Evolutionary conservation across 2,888 invertebrate genomes (phyloP).

Genomic region (Poecilus cupreus): DNA sequence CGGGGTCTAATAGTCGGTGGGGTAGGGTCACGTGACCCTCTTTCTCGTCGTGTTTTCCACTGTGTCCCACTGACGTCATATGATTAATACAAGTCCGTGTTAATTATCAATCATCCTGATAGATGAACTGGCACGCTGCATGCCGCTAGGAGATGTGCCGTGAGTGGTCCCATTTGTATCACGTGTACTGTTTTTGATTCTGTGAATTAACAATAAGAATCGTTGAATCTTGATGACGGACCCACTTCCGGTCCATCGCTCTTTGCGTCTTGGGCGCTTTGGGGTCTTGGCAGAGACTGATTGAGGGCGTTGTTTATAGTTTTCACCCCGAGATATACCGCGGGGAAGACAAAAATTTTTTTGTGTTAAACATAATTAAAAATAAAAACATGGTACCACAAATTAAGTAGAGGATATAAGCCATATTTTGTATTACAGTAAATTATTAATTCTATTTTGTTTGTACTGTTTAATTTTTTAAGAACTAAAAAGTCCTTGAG

Average conservation of each 20-base stretch:
- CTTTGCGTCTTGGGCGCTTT: not conserved
- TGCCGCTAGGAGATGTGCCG: not conserved
- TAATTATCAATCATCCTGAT: slow-evolving; percentile 51
- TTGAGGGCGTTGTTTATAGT: not conserved
- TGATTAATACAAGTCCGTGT: slow-evolving; percentile 51
- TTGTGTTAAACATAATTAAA: too few species aligned
- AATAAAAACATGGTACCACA: too few species aligned
- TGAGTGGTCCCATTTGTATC: slow-evolving; percentile 42
- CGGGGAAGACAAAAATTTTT: too few species aligned
- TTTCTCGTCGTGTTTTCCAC: not conserved
- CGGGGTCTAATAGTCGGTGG: not conserved
- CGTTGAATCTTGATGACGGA: slow-evolving; percentile 38
- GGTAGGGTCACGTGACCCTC: not conserved
- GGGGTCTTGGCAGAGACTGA: not conserved
- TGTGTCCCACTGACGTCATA: not conserved
- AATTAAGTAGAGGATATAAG: too few species aligned
- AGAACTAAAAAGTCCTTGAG: too few species aligned
- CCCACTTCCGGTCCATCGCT: not conserved
- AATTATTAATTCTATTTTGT: too few species aligned
- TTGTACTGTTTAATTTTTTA: too few species aligned
- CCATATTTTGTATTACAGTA: too few species aligned
- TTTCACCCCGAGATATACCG: not conserved
- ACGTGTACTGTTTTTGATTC: slow-evolving; percentile 34
- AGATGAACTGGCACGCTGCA: not conserved
- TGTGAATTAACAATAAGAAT: slow-evolving; percentile 41